Conservation (phyloP, 2,888 invertebrate species). For the Linyphia triangularis region DNA sequence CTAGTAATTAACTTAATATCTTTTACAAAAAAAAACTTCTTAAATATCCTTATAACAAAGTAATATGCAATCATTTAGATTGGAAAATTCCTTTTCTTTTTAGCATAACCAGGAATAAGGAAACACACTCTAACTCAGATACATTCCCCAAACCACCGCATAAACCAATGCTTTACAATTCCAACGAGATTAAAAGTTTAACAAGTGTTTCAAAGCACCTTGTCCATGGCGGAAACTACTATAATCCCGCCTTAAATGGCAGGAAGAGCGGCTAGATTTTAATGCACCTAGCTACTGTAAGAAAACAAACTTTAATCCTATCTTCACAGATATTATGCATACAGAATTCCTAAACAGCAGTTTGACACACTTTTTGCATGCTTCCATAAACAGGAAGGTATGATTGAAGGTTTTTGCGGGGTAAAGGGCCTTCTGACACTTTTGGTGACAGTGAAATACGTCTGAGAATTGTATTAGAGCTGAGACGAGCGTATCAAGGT, state of each 20-base stretch:
- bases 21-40: no score
- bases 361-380: slow-evolving; percentile 49
- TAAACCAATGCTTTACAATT: not conserved
- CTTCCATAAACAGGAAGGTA: slow-evolving; percentile 39
- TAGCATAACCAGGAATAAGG: not conserved
- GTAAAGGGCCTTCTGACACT: slow-evolving; percentile 30
- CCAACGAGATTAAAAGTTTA: not conserved
- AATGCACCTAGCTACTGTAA: not conserved
- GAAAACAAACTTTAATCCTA: not conserved
- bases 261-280: not conserved
- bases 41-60: not conserved
- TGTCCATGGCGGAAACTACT: not conserved
- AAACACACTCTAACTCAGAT: not conserved
- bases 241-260: no score
- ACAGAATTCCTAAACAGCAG: slow-evolving; percentile 13
- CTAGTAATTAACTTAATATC: no score
- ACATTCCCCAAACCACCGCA: not conserved
- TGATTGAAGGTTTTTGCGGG: not conserved
- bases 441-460: slow-evolving; percentile 46
- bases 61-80: not conserved
- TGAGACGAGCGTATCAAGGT: slow-evolving; percentile 10
- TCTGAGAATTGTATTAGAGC: not conserved
- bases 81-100: not conserved
- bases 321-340: not conserved
- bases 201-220: not conserved